phyloP scores from a whole-genome alignment of 2,888 invertebrate genomes.

The Yponomeuta cagnagella region DNA sequence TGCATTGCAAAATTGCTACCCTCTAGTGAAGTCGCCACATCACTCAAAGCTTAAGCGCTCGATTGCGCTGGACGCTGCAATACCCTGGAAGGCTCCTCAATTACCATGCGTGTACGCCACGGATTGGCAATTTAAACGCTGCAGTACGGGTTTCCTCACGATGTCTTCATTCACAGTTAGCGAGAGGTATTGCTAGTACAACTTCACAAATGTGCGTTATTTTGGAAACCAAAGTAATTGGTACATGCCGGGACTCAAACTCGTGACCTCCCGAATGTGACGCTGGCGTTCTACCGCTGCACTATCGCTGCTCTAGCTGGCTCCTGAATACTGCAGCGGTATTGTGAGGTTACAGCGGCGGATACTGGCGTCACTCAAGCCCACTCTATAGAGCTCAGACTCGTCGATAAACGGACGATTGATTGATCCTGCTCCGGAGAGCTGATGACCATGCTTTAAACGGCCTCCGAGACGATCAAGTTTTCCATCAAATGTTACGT shows the following conservation, averaged over 20 bases:
- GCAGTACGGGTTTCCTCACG: too few relatives aligned
- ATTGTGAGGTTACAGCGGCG: not conserved
- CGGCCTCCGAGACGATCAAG: too few relatives aligned
- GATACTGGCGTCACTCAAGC: not conserved
- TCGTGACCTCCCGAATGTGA: too few relatives aligned
- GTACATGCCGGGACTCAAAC: too few relatives aligned
- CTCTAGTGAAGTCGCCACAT: not conserved
- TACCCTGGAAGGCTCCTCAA: not conserved
- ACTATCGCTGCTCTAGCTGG: too few relatives aligned
- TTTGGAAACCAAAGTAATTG: too few relatives aligned
- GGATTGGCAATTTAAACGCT: too few relatives aligned
- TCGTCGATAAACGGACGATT: conserved; percentile 1
- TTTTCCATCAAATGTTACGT: not conserved
- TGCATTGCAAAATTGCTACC: not conserved
- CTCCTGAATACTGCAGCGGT: not conserved
- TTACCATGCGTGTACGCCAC: too few relatives aligned
- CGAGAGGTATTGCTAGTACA: too few relatives aligned
- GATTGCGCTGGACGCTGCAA: not conserved
- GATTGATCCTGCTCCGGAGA: not conserved
- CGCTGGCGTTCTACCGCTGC: too few relatives aligned
- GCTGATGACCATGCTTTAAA: not conserved
- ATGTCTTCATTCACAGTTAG: too few relatives aligned
- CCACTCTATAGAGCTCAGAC: not conserved
- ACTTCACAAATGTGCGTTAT: too few relatives aligned
- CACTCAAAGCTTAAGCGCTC: not conserved